Conservation (phyloP, 1,140 invertebrate species). For the Tetraneura akinire region DNA sequence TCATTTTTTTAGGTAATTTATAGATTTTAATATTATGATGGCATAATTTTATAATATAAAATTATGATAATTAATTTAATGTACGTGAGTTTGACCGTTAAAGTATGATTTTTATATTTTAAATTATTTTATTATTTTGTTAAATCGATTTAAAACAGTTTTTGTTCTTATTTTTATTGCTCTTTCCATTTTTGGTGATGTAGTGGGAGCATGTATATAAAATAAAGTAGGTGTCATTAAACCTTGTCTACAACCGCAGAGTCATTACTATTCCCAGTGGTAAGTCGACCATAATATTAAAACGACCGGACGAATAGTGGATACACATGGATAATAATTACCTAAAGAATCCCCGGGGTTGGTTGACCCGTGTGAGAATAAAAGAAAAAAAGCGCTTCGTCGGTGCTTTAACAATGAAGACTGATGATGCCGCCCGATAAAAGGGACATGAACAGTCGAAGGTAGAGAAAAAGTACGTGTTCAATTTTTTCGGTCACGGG, state of each 20-base stretch:
- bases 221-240: constrained; percentile 30
- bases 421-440: constrained; percentile 50
- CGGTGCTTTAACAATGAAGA: constrained; percentile 44
- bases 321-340: constrained; percentile 51
- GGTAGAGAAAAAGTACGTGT: constrained; percentile 26
- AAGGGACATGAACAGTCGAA: background rate
- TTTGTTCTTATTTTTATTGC: constrained; percentile 22
- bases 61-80: too few species aligned
- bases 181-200: background rate
- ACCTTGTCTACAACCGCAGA: constrained; percentile 46
- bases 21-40: too few species aligned
- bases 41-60: too few species aligned
- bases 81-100: too few species aligned
- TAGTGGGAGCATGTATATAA: background rate
- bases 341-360: constrained; percentile 46
- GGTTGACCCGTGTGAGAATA: constrained; percentile 45
- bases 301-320: constrained; percentile 47
- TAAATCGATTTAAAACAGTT: background rate
- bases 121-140: constrained; percentile 14
- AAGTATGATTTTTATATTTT: background rate
- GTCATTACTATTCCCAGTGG: constrained; percentile 52
- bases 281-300: constrained; percentile 50
- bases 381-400: constrained; percentile 43
- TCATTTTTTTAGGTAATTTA: too few species aligned
- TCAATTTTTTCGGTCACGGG: constrained; percentile 48